These are phyloP conservation scores for Graphium colonna DNA, from an alignment of 2,888 invertebrate species.

Conservation along the genomic window DNA sequence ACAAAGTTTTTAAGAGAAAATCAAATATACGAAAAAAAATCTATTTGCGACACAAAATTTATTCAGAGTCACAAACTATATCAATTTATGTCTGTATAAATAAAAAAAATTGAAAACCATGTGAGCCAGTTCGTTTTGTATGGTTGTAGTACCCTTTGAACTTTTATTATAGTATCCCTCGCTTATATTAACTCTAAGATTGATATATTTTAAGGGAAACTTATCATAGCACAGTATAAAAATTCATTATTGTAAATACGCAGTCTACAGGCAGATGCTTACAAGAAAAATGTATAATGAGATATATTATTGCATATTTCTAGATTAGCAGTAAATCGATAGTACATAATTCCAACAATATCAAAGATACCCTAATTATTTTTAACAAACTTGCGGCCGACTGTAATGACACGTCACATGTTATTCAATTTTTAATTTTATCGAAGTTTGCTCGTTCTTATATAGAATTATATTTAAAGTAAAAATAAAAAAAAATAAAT, in stretches of 20 bases:
- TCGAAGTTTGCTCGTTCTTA: slow-evolving; percentile 78
- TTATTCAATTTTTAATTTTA: slow-evolving; percentile 78
- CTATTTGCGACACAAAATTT: neutral
- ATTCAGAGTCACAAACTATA: neutral
- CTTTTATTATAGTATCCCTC: slow-evolving; percentile 54
- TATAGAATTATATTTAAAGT: slow-evolving; percentile 78
- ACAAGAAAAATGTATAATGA: slow-evolving; percentile 53
- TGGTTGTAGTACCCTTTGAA: slow-evolving; percentile 65
- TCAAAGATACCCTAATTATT: slow-evolving; percentile 67
- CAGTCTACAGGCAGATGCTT: slow-evolving; percentile 65
- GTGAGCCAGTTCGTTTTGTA: slow-evolving; percentile 64
- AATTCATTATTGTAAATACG: slow-evolving; percentile 58
- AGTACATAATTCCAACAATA: slow-evolving; percentile 75
- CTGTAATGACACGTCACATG: slow-evolving; percentile 70
- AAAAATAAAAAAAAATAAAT: slow-evolving; percentile 41
- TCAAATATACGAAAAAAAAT: neutral
- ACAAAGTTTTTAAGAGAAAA: slow-evolving; percentile 1
- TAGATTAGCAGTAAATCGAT: slow-evolving; percentile 73
- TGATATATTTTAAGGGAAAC: slow-evolving; percentile 48
- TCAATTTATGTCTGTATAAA: neutral
- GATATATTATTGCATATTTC: slow-evolving; percentile 57
- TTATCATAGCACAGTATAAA: slow-evolving; percentile 51
- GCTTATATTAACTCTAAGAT: slow-evolving; percentile 57
- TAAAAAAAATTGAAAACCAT: slow-evolving; percentile 27
- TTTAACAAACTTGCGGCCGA: slow-evolving; percentile 41